Conservation (phyloP, 2,888 invertebrate genomes). For the Conistra vaccinii region DNA sequence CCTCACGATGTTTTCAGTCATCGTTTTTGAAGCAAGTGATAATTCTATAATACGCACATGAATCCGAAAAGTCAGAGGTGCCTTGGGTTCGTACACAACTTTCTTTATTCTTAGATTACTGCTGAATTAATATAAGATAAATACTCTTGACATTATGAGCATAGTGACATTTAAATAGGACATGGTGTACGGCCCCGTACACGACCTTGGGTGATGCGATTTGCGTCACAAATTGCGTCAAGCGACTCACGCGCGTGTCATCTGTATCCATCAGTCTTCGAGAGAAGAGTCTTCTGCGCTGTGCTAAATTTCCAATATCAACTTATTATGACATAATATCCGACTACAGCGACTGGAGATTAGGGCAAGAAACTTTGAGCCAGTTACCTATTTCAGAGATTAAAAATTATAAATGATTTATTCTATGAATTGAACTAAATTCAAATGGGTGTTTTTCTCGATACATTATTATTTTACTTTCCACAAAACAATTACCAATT, state of each 20-base stretch:
- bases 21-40: no score
- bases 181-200: no score
- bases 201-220: no score
- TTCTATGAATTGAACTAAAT: neutral
- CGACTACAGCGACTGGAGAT: neutral
- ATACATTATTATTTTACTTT: neutral
- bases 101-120: neutral
- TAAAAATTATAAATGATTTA: neutral
- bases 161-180: no score
- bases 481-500: neutral
- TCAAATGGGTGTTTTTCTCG: neutral
- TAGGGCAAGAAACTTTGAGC: neutral
- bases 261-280: no score
- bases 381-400: neutral
- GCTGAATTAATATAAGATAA: slow-evolving; percentile 6
- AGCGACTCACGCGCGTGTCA: no score
- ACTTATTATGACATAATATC: neutral
- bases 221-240: no score
- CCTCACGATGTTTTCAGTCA: no score
- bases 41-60: no score
- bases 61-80: no score
- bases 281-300: neutral
- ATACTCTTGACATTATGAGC: no score
- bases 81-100: no score
- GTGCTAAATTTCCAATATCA: neutral